Base-by-base conservation (phyloP, 1,140 invertebrate genomes). In the Macrotrachela quadricornifera region DNA sequence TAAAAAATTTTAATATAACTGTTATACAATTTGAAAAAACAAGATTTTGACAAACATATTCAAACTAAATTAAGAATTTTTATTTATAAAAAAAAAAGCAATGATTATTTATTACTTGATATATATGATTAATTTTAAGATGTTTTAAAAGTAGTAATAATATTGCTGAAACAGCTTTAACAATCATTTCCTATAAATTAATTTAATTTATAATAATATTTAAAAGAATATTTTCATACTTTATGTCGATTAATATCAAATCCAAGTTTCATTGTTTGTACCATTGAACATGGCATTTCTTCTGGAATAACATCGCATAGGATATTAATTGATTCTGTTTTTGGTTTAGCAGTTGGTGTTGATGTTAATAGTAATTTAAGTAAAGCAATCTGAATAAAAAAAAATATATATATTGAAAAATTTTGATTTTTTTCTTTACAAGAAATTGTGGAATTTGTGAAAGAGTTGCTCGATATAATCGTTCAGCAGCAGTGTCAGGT, bases 1-100 rank as follows among this genome's bases (percentile, higher is more conserved):
- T 97, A 63, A 99, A 87, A 74, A 99, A 97, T 66, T 99, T 99
- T 13, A 99, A 73, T 18, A 99, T 84, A 17, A 99, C 71, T 9
- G 94, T 92, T 66, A 99, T 94, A 66, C 92, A 97, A 69, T 99
- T 99, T 52, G 92, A 91, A 76, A 97, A 95, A 13, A 97, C 90
- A 49, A 97, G 74, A 73, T 97, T 91, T 68, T 97, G 91, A 3
- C 86, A 88, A 79, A 96, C 90, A 64, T 92, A 96, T 71, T 99
- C 94, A 75, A 96, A 99, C 71, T 41, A 13, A 41, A 13, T 41
- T 39, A 9, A 9, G 38, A 9, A 39, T 39, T 39, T 39, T 39
- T 9, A 9, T 39, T 9, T 39, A 39, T 39, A 8, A 8, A 39
- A 39, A 12, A 9, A 39, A 39, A 39, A 39, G 12, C 8, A 39